Base-by-base conservation (phyloP, 2,113 vertebrate genomes). In the Cryptomyrus ogoouensis region DNA sequence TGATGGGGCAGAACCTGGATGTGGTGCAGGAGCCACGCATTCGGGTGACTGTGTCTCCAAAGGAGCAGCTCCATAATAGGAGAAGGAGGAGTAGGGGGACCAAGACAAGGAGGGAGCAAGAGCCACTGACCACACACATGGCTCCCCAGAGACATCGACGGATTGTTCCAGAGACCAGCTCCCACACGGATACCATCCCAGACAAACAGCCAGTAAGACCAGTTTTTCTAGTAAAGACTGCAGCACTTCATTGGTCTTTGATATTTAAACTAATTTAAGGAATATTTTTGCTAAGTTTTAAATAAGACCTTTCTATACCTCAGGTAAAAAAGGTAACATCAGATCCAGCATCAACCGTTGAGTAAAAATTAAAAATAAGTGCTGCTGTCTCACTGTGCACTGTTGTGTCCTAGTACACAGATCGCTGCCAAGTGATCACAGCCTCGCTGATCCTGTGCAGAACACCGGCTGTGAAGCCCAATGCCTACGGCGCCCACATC, bases 11-110 rank as follows among this genome's bases (percentile, higher is more conserved):
- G 91, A 97, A 98, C 93, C 92, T 99, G 91, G 98, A 99, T 91
- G 98, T 98, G 90, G 98, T 98, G 1, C 97, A 98, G 91, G 96
- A 95, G 19, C 98, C 98, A 0, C 97, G 96, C 90, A 98, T 99
- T 92, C 95, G 95, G 19, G 97, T 99, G 86, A 98, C 97, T 0
- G 93, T 98, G 91, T 96, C 94, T 24, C 96, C 95, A 0, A 92
- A 93, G 0, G 95, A 96, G 31, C 77, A 84, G 27, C 62, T 50
- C 12, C 95, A 94, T 46, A 90, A 90, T 91, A 94, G 90, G 50
- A 92, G 93, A 88, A 93, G 77, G 80, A 42, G 52, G 31, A 27
- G 8, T 2, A 56, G 53, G 53, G 5, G 19, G 53, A 6, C 21
- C 0, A 93, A 90, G 86, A 74, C 89, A 58, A 94, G 91, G 3